These are phyloP conservation scores for Tupaia chinensis DNA, from an alignment of 2,113 vertebrate genomes.

Conservation along the genomic window DNA sequence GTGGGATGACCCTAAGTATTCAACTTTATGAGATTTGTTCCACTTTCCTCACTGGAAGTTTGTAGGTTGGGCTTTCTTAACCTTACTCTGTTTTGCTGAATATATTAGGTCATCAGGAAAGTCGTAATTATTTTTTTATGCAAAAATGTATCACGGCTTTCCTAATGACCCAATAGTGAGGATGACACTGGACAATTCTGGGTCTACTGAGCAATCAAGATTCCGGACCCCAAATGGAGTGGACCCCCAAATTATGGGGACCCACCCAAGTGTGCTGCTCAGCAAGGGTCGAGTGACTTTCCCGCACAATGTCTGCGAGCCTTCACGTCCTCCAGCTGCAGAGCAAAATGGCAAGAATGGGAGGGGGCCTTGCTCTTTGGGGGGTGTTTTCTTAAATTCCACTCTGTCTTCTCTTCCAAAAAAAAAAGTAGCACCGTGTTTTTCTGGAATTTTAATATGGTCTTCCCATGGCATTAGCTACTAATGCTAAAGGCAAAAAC, in stretches of 20 bases:
- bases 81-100: background rate
- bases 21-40: background rate
- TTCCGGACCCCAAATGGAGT: background rate
- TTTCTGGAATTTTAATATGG: background rate
- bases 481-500: background rate
- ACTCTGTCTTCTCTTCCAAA: background rate
- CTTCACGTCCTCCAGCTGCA: background rate
- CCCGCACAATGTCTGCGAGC: background rate
- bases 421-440: fast-evolving
- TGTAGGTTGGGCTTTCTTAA: background rate
- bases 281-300: background rate
- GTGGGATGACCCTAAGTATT: background rate
- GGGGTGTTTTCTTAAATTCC: fast-evolving
- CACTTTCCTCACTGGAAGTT: fast-evolving
- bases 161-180: no score
- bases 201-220: background rate
- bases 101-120: no score
- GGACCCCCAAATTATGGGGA: background rate
- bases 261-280: background rate
- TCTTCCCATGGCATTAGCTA: background rate
- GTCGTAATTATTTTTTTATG: no score
- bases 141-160: no score
- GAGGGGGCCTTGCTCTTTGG: background rate
- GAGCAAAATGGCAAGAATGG: background rate
- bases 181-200: background rate